Percentiles rank a stretch among this genome's conserved stretches.
These are phyloP conservation scores for Halocaridina rubra DNA, from an alignment of 2,888 invertebrate genomes.

Conservation along the genomic window DNA sequence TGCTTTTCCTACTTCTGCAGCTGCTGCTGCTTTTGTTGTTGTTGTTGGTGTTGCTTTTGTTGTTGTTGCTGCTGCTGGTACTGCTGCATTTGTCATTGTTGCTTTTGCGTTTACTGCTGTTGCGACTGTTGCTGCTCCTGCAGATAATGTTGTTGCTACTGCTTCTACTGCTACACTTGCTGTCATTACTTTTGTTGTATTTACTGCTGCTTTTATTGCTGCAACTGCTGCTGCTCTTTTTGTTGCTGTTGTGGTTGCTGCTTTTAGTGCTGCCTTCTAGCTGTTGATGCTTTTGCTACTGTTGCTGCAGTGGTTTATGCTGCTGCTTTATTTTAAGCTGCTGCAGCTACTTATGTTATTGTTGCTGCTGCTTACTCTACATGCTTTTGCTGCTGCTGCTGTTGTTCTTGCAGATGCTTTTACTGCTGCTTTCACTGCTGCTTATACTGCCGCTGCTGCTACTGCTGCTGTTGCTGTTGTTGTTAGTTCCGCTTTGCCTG, in stretches of 20 bases:
- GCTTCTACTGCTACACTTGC: background rate
- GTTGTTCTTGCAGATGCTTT: background rate
- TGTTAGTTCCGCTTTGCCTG: background rate
- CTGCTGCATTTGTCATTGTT: background rate
- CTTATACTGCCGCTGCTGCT: background rate
- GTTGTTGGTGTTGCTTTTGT: background rate
- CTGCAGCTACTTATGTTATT: background rate
- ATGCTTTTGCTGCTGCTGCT: background rate
- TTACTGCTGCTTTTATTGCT: background rate
- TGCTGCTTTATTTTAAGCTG: background rate
- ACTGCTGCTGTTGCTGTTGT: background rate
- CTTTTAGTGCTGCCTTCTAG: background rate
- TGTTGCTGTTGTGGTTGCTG: background rate
- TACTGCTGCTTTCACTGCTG: background rate
- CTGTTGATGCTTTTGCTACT: background rate
- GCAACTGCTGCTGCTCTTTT: background rate
- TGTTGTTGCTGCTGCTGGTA: background rate
- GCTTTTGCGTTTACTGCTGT: background rate
- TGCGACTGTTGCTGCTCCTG: background rate
- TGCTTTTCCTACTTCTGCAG: background rate
- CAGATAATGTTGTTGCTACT: background rate
- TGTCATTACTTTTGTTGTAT: background rate
- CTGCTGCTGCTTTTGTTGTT: background rate
- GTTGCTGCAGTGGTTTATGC: background rate
- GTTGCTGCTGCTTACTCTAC: background rate